Percentiles rank a stretch among this genome's conserved stretches.
phyloP scores from a whole-genome alignment of 2,113 vertebrate species.

The Cottus gobio region DNA sequence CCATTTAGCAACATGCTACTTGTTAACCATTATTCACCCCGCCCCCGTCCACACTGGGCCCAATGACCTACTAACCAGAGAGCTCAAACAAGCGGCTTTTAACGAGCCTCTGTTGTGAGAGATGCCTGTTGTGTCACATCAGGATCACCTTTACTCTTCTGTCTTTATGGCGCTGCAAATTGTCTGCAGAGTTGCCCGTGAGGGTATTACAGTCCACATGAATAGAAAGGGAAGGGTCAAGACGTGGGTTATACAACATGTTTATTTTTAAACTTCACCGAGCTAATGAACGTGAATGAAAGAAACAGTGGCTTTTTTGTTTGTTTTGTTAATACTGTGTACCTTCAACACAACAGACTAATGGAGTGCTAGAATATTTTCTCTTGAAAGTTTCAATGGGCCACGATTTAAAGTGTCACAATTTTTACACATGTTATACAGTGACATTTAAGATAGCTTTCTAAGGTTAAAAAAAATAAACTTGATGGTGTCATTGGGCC shows the following conservation, averaged over 20 bases:
- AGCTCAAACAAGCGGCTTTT: constrained; percentile 27
- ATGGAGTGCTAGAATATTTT: too few species aligned
- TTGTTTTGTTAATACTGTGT: neutral
- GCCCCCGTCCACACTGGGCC: constrained; percentile 29
- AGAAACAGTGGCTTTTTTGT: neutral
- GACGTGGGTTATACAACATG: too few species aligned
- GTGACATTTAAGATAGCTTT: too few species aligned
- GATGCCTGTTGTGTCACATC: constrained; percentile 10
- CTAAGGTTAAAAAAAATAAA: neutral
- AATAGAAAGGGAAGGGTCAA: neutral
- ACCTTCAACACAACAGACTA: neutral
- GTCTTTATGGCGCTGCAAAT: neutral
- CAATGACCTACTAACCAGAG: constrained; percentile 62
- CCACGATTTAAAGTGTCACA: neutral
- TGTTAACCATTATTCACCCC: constrained; percentile 54
- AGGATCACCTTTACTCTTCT: neutral
- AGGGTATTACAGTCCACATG: neutral
- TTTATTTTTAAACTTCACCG: neutral
- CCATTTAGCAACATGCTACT: constrained; percentile 48
- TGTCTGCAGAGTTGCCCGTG: neutral
- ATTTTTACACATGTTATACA: neutral
- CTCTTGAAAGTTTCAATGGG: neutral
- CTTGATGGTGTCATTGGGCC: neutral
- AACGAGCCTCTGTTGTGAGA: constrained; percentile 25
- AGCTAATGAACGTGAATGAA: too few species aligned